phyloP scores from a whole-genome alignment of 2,797 vertebrate genomes.

The Gila robusta region DNA sequence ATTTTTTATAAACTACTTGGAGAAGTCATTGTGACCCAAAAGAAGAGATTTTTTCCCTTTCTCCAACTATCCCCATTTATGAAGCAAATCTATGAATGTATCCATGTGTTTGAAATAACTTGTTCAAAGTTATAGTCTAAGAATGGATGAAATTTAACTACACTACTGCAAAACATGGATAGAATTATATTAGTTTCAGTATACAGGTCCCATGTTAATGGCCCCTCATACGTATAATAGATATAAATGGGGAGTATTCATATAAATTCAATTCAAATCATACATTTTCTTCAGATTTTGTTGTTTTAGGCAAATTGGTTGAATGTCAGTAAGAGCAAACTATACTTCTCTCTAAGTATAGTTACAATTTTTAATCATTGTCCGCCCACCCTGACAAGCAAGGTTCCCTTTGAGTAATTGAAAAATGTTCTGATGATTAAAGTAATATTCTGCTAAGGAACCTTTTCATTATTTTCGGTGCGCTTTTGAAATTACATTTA shows the following conservation, averaged over 20 bases:
- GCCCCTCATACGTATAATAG: background rate
- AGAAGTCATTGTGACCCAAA: slow-evolving; percentile 37
- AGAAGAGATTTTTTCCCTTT: background rate
- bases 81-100: background rate
- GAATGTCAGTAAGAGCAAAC: slow-evolving; percentile 40
- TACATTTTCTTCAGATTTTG: background rate
- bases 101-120: background rate
- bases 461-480: slow-evolving; percentile 57
- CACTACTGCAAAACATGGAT: background rate
- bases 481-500: slow-evolving; percentile 49
- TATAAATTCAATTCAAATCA: background rate
- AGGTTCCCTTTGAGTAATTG: slow-evolving; percentile 45
- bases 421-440: slow-evolving; percentile 55
- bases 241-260: background rate
- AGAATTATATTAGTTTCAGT: background rate
- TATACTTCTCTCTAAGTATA: slow-evolving; percentile 14
- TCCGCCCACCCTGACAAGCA: slow-evolving; percentile 34
- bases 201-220: background rate
- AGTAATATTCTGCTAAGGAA: slow-evolving; percentile 44
- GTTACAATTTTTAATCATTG: slow-evolving; percentile 43
- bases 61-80: background rate
- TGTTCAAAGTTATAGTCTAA: background rate
- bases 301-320: slow-evolving; percentile 31
- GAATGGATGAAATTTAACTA: background rate
- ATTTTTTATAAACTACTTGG: slow-evolving; percentile 23